Base-by-base conservation (phyloP, 2,888 invertebrate species). In the Caenorhabditis imperialis region DNA sequence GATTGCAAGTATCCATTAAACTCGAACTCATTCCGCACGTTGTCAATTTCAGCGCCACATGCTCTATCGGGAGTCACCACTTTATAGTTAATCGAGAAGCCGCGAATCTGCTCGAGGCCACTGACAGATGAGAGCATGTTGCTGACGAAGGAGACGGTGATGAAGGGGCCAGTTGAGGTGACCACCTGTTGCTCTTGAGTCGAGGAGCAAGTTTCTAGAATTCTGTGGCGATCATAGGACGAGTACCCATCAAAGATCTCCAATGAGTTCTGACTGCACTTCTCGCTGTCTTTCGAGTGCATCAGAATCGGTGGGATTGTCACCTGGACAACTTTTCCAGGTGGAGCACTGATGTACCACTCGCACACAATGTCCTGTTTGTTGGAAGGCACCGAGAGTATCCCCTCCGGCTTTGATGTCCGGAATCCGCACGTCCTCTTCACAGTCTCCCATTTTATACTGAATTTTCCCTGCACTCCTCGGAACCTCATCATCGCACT, bases 221-320 rank as follows among this genome's bases (percentile, higher is more conserved):
- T 67, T 10, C 78, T 51, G 45, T 76, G 78, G 16, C 51, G 16
- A 14, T 75, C 73, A 33, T 70, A 75, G 0, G 70, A 42, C 0
- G 75, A 65, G 48, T 78, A 78, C 8, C 81, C 81, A 50, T 81
- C 79, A 38, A 38, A 75, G 16, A 75, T 63, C 54, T 84, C 82
- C 18, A 86, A 65, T 33, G 69, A 51, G 42, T 86, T 86, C 22
- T 81, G 60, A 0, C 78, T 60, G 51, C 86, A 86, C 20, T 83
- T 81, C 8, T 72, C 70, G 8, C 25, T 23, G 22, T 76, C 75
- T 16, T 51, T 71, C 20, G 83, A 74, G 16, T 70, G 69, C 76
- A 85, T 70, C 10, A 60, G 42, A 12, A 85, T 35, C 8, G 72
- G 47, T 22, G 82, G 81, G 22, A 86, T 61, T 14, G 69, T 76